Base-by-base conservation (phyloP, 2,797 vertebrate species). In the Ceyx erithaca region DNA sequence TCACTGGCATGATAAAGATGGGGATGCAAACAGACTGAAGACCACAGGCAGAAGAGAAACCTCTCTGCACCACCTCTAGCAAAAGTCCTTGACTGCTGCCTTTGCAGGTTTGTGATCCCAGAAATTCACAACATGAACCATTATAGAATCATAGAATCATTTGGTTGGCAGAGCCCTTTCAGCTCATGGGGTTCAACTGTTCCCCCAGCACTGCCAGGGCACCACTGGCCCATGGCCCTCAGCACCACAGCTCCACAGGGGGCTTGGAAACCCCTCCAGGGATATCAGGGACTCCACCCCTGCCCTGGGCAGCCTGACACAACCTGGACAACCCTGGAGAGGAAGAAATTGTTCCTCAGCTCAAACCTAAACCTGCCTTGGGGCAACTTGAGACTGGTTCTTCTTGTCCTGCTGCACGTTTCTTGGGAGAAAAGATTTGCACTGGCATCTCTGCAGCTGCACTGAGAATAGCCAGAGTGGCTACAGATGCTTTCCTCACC, bases 71-170 rank as follows among this genome's bases (percentile, higher is more conserved):
- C 62, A 33, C 17, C 21, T 17, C 62, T 2, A 31, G 26, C 1
- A 35, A 28, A 77, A 41, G 13, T 3, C 66, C 51, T 52, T 26
- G 26, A 5, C 4, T 18, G 22, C n/a, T 8, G 22, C n/a, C 58
- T 40, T 8, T 10, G 15, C 15, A 12, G 51, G 21, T 54, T 48
- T 41, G 31, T 11, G 63, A 57, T 4, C 69, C 30, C 57, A 67
- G 12, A 37, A 33, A 19, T 31, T 9, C 2, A 10, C 63, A 30
- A 2, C 9, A 1, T 1, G 40, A 69, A 3, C n/a, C 59, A 57
- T 31, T 31, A 57, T 23, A 33, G n/a, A 57, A 55, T 55, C 54
- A 55, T 12, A 33, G 54, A 55, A 57, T 31, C 12, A 8, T 57
- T 33, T 31, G 20, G 54, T 14, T 57, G 20, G 55, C 22, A 33